Evolutionary conservation across 2,888 invertebrate species (phyloP).

Genomic region (Aphrophora alni): DNA sequence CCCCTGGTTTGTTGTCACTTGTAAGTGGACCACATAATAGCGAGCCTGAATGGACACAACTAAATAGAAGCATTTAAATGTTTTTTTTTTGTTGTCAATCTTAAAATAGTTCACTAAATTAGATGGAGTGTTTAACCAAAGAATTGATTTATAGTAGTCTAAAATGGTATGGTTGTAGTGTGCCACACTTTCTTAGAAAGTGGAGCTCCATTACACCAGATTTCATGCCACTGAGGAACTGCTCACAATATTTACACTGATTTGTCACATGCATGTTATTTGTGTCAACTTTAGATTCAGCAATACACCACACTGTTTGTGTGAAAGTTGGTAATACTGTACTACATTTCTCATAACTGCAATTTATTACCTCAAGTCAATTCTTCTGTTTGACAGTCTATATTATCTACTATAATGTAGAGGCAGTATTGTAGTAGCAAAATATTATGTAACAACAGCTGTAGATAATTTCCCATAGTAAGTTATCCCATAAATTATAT

Average conservation of each 20-base stretch:
- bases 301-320: no score
- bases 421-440: no score
- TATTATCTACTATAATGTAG: no score
- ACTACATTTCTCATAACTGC: no score
- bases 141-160: background rate
- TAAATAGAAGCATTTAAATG: background rate
- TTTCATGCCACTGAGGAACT: background rate
- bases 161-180: background rate
- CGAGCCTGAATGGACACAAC: background rate
- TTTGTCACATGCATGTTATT: conserved; percentile 3
- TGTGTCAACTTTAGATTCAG: background rate
- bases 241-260: background rate
- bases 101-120: background rate
- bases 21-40: background rate
- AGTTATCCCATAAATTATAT: no score
- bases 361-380: no score
- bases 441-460: no score
- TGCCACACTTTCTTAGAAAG: background rate
- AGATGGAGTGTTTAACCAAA: background rate
- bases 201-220: background rate
- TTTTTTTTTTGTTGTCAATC: background rate
- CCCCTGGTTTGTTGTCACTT: background rate
- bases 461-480: no score
- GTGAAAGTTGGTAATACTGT: no score
- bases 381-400: no score